phyloP scores from a whole-genome alignment of 1,140 invertebrate species.

The Achroia grisella region DNA sequence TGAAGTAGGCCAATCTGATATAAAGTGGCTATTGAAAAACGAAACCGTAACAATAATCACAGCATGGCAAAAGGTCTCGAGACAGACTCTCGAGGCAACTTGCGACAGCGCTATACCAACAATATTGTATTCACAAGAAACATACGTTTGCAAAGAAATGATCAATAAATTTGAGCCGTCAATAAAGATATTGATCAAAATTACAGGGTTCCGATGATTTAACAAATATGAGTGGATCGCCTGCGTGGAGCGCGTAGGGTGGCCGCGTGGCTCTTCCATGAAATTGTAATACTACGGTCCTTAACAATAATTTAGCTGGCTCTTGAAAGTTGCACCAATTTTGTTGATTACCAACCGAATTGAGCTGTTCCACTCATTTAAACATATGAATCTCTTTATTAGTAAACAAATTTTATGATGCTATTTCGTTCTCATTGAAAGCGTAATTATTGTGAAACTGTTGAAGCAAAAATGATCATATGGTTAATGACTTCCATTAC shows the following conservation, averaged over 20 bases:
- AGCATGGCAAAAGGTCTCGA: conserved; percentile 39
- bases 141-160: conserved; percentile 61
- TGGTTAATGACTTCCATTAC: conserved; percentile 33
- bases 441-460: conserved; percentile 17
- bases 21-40: conserved; percentile 64
- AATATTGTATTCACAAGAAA: conserved; percentile 55
- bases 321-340: conserved; percentile 45
- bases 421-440: conserved; percentile 21
- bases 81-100: conserved; percentile 22
- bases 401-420: conserved; percentile 32
- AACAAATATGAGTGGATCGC: conserved; percentile 62
- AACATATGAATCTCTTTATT: conserved; percentile 39
- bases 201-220: conserved; percentile 70
- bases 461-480: conserved; percentile 28
- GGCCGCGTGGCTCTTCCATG: conserved; percentile 57
- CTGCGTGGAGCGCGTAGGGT: conserved; percentile 42
- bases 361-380: conserved; percentile 49
- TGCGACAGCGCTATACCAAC: conserved; percentile 41
- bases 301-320: conserved; percentile 52
- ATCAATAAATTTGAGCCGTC: conserved; percentile 66
- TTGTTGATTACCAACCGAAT: conserved; percentile 46
- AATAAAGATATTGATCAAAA: conserved; percentile 73
- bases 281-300: conserved; percentile 54
- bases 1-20: conserved; percentile 65
- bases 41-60: conserved; percentile 61